Evolutionary conservation across 2,113 vertebrate genomes (phyloP), one percentile per base, ranked within the genome.

Genomic region (Sturnus vulgaris): DNA sequence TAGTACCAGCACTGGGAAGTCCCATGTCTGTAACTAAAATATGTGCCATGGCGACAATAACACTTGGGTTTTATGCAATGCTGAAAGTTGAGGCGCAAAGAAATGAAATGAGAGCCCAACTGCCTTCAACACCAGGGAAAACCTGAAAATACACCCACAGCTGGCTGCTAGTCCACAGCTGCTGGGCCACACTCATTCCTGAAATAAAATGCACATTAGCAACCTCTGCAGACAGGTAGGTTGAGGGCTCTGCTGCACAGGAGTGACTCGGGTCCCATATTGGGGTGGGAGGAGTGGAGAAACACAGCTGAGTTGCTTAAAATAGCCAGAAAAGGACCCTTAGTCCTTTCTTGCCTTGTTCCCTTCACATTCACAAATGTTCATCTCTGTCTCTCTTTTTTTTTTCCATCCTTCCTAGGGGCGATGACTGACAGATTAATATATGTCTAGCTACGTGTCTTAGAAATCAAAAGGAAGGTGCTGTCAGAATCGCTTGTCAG

Each of bases 361-460:
- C 95, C 97, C 96, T 98, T 98, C 97, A 64, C 95, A 79, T 85
- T 98, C 97, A 95, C 96, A 97, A 97, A 97, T 93, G 77, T 97
- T 94, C 97, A 52, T 89, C 92, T 82, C 95, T 88, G 92, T 95
- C 92, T 94, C 69, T 94, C 65, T 68, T 92, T 93, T 93, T 93
- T 93, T 89, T 90, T 97, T 93, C 86, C 66, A 88, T 96, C 95
- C 95, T 98, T 98, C 97, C 98, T 98, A 94, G 86, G 93, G 97
- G 97, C 96, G 96, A 98, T 99, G 99, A 99, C 97, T 99, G 99
- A 99, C 99, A 99, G 98, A 99, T 99, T 99, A 99, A 99, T 99
- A 99, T 98, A 99, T 98, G 98, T 99, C 98, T 99, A 98, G 98
- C 98, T 99, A 97, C 98, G 97, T 98, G 98, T 99, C 98, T 99